Base-by-base conservation (phyloP, 2,797 vertebrate genomes). In the Zalophus californianus region DNA sequence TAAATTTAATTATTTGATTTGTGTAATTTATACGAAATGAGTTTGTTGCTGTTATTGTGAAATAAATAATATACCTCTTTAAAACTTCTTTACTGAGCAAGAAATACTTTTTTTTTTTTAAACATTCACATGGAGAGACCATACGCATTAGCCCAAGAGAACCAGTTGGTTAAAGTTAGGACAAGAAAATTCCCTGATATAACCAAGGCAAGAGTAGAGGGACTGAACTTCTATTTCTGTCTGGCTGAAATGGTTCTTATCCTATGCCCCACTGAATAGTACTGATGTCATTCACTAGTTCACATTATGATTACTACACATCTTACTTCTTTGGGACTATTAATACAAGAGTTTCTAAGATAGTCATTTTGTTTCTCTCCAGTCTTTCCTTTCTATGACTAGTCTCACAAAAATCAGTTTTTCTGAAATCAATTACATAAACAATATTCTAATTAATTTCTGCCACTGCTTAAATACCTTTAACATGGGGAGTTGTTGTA, bases 1-100 rank as follows among this genome's bases (percentile, higher is more conserved):
- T 93, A 68, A 80, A 38, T 62, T 73, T 25, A 75, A 23, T 91
- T 88, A 87, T 68, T 75, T 92, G n/a, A 93, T 38, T 70, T 93
- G 12, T 72, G 0, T 50, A 68, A 90, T 86, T 84, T 91, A 7
- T n/a, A 6, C 21, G 29, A 90, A 93, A 86, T 87, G 2, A 73
- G 41, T 27, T 90, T 73, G 20, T 21, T 94, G 3, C n/a, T 62
- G 21, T 77, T 90, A 66, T 16, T 72, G 6, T 64, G 10, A 88
- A 83, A 73, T 62, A 52, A 79, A 82, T 48, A 85, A 23, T 38
- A 60, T 1, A 16, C 38, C 38, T 3, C 35, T 92, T 20, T 70
- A 70, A 90, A 54, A 20, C 3, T 25, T 78, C 10, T 94, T 44
- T 80, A 54, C 64, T 75, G 64, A 62, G 48, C 14, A 85, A 84